These are phyloP conservation scores for Aphelinus atriplicis DNA, from an alignment of 1,140 invertebrate genomes.

Conservation along the genomic window DNA sequence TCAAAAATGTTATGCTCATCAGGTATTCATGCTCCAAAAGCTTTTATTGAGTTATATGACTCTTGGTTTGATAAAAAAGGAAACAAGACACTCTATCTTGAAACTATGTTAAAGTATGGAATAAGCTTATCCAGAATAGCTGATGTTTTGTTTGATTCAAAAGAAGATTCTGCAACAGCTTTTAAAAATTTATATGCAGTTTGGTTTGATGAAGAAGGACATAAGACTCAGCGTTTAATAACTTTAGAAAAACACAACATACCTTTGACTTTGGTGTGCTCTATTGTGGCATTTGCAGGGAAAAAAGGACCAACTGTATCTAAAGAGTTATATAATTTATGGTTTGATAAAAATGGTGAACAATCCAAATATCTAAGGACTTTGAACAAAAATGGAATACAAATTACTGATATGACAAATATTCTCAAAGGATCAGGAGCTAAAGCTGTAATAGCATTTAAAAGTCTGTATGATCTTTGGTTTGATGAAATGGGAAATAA, in stretches of 20 bases:
- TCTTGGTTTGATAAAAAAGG: conserved; percentile 48
- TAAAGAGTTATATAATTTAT: conserved; percentile 21
- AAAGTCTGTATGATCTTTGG: conserved; percentile 46
- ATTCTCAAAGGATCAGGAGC: conserved; percentile 34
- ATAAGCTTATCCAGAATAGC: conserved; percentile 26
- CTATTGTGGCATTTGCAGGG: conserved; percentile 40
- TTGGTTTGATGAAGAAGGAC: conserved; percentile 26
- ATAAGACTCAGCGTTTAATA: conserved; percentile 6
- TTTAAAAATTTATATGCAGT: conserved; percentile 31
- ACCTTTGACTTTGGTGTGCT: neutral
- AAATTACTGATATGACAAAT: neutral
- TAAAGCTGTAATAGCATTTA: conserved; percentile 40
- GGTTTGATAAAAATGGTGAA: conserved; percentile 45
- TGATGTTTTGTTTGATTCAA: conserved; percentile 17
- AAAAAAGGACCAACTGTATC: conserved; percentile 38
- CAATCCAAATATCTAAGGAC: conserved; percentile 43
- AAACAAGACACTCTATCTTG: conserved; percentile 44
- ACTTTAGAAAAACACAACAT: conserved; percentile 17
- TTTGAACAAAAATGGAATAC: conserved; percentile 41
- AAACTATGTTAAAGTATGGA: conserved; percentile 11
- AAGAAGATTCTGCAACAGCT: neutral
- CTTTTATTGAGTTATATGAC: conserved; percentile 45
- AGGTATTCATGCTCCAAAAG: conserved; percentile 32
- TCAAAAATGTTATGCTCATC: conserved; percentile 44
- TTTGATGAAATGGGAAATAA: conserved; percentile 45